A percentile compares a stretch with the other conserved stretches of the same genome.
These are phyloP conservation scores for Iselma pallidipennis DNA, from an alignment of 2,888 invertebrate species.

Conservation along the genomic window DNA sequence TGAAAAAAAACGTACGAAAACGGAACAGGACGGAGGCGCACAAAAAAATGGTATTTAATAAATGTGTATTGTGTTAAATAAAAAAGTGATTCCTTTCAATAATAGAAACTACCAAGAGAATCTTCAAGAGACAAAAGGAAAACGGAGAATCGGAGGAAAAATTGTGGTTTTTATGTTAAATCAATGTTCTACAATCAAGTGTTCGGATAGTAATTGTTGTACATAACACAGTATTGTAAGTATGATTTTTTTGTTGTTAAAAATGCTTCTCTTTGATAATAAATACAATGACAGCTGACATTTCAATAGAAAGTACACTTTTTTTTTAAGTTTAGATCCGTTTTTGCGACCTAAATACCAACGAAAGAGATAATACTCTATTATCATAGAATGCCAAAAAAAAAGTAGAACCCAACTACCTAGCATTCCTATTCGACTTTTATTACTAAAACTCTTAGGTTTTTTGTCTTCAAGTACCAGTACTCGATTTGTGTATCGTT, in stretches of 20 bases:
- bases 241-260: slow-evolving; percentile 32
- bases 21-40: too few species aligned
- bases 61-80: neutral
- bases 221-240: slow-evolving; percentile 52
- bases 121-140: neutral
- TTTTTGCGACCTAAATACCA: slow-evolving; percentile 55
- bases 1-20: neutral
- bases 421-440: too few species aligned
- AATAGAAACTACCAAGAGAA: too few species aligned
- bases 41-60: neutral
- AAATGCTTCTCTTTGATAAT: slow-evolving; percentile 7
- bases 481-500: too few species aligned
- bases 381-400: slow-evolving; percentile 30
- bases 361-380: slow-evolving; percentile 40
- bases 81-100: too few species aligned
- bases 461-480: too few species aligned
- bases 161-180: neutral
- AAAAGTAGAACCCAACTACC: too few species aligned
- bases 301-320: slow-evolving; percentile 52
- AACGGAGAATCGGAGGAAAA: neutral
- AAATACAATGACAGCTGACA: slow-evolving; percentile 44
- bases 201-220: slow-evolving; percentile 48
- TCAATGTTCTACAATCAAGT: slow-evolving; percentile 38
- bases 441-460: too few species aligned
- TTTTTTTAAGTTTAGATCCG: slow-evolving; percentile 50